phyloP scores from a whole-genome alignment of 2,888 invertebrate genomes.

The Microplitis manilae region DNA sequence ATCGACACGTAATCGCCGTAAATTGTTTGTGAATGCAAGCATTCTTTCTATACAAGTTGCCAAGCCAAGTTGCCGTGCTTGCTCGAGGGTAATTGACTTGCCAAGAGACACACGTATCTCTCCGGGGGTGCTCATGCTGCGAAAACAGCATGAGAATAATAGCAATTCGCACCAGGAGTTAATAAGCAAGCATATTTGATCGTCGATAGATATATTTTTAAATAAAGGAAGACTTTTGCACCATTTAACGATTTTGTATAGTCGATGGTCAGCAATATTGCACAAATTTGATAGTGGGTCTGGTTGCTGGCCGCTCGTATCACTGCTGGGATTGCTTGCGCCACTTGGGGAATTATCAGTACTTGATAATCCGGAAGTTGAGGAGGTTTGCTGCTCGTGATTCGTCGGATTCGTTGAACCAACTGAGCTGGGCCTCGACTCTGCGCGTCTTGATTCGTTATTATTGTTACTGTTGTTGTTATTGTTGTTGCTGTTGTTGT shows the following conservation, averaged over 20 bases:
- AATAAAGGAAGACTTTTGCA: constrained; percentile 97
- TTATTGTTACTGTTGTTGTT: background rate
- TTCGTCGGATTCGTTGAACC: constrained; percentile 46
- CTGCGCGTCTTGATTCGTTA: constrained; percentile 41
- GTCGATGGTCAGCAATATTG: constrained; percentile 94
- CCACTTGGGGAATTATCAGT: constrained; percentile 42
- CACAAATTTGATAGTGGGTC: constrained; percentile 92
- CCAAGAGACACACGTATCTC: constrained; percentile 84
- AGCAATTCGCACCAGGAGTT: constrained; percentile 98
- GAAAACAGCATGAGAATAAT: constrained; percentile 93
- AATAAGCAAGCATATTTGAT: constrained; percentile 96
- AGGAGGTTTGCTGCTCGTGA: constrained; percentile 55
- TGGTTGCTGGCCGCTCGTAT: constrained; percentile 73
- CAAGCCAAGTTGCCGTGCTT: constrained; percentile 82
- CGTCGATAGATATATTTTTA: constrained; percentile 97
- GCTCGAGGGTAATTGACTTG: constrained; percentile 78
- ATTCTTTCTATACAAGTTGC: constrained; percentile 93
- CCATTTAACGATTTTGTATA: constrained; percentile 99
- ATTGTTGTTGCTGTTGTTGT: background rate
- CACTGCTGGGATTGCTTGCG: constrained; percentile 50
- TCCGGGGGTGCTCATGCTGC: constrained; percentile 91
- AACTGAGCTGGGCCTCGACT: constrained; percentile 53
- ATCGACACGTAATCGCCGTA: constrained; percentile 90
- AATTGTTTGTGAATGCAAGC: constrained; percentile 94
- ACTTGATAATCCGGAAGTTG: constrained; percentile 19